Base-by-base conservation (phyloP, 2,888 invertebrate species). In the Rugalucina vietnamica region DNA sequence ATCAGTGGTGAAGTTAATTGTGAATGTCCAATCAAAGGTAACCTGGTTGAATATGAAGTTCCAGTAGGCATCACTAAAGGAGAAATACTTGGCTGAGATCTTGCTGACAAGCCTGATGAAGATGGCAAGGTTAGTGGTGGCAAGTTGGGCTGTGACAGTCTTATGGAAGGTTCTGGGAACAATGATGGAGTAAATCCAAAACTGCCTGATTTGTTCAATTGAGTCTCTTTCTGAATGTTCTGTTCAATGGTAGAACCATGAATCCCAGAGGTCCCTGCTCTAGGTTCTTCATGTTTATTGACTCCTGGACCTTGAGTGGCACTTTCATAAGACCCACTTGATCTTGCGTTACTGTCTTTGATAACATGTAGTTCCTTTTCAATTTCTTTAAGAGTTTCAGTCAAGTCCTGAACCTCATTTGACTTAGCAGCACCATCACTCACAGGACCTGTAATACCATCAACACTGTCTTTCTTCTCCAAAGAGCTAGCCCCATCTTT, bases 181-280 rank as follows among this genome's bases (percentile, higher is more conserved):
- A 29, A 3, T 34, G 65, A 65, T 34, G 65, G 65, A 39, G 78
- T 71, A 60, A 82, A 82, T 50, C 82, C 82, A 60, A 75, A 82
- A 43, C 82, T 82, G 39, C 71, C 14, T 14, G 79, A 49, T 76
- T 82, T 82, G 12, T 18, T 65, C 18, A 65, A 34, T 18, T 21
- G 12, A 21, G 34, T 18, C 32, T 65, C 65, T 65, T 65, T 65
- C 65, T 65, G 65, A 10, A 65, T 4, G 18, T 65, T 1, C 3
- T 65, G 65, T 34, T 1, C 21, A 34, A 34, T 21, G 14, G 65
- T 1, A 18, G 65, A 65, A n/a, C 65, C 65, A 34, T 34, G 34
- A 34, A 34, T 14, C 18, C 34, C 18, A 21, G 21, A 18, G 18
- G 65, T 4, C 4, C 18, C 1, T 34, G 27, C 34, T 34, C 8